Evolutionary conservation across 2,888 invertebrate genomes (phyloP), one percentile per base, ranked within the genome.

Genomic region (Phorcus lineatus): DNA sequence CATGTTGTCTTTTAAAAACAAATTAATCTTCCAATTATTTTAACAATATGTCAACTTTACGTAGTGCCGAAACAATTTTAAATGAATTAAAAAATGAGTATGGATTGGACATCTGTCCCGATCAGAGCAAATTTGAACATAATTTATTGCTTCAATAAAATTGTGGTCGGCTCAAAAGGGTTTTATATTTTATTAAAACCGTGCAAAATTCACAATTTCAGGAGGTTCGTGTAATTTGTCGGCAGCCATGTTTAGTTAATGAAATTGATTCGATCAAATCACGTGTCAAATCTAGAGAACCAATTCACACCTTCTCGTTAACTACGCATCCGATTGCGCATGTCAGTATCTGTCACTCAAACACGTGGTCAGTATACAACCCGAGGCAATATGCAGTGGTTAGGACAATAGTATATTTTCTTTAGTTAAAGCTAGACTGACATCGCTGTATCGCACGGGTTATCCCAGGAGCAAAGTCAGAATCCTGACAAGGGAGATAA

Each of bases 261-360:
- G 62, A 62, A 62, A 62, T 62, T 62, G 24, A 62, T 28, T 62
- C 47, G 28, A 62, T 62, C 24, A 62, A 62, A 62, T 62, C 62
- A 62, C 62, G 62, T 62, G 62, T 62, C 62, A 62, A 2, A 28
- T 62, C 28, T 16, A 28, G 28, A 11, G 24, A 16, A 13, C 16
- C 62, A 62, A 62, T 62, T 62, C 62, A 62, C 62, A 62, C 62
- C 62, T 62, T 62, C 62, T 62, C 62, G 62, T 62, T 62, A 28
- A 62, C 24, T 31, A 28, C 62, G 62, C 62, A 62, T 62, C 62
- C 22, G 24, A 28, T 24, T 31, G 62, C 62, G 62, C 62, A 62
- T 62, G 62, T 2, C 62, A 62, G 28, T 24, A 24, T 11, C 62
- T 62, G 62, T 62, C 62, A 62, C 24, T 62, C 62, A 62, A 62